Evolutionary conservation across 2,797 vertebrate genomes (phyloP).

Genomic region (Sebastes steindachneri): DNA sequence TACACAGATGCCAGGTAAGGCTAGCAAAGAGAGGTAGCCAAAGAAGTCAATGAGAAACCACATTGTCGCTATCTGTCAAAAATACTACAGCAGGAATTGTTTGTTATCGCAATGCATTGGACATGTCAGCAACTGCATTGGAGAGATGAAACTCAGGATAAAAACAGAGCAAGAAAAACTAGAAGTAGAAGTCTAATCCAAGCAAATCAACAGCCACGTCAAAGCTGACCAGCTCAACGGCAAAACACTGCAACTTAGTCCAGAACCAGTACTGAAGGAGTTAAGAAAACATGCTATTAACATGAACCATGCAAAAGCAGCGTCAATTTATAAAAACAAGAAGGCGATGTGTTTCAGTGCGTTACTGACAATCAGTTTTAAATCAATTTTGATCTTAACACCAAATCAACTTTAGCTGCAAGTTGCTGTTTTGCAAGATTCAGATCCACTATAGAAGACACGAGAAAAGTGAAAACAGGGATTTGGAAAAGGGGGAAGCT

Average conservation of each 20-base stretch:
- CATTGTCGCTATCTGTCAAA: constrained; percentile 84
- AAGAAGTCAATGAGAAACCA: constrained; percentile 89
- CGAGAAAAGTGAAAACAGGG: constrained; percentile 61
- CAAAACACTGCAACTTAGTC: constrained; percentile 74
- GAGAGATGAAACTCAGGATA: constrained; percentile 79
- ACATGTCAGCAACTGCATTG: constrained; percentile 85
- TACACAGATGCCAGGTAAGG: constrained; percentile 60
- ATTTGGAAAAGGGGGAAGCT: constrained; percentile 71
- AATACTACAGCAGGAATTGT: constrained; percentile 79
- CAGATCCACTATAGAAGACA: constrained; percentile 69
- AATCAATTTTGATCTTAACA: constrained; percentile 24
- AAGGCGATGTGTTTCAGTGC: not conserved
- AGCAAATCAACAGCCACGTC: constrained; percentile 77
- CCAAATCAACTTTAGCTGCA: constrained; percentile 36
- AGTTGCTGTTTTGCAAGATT: constrained; percentile 84
- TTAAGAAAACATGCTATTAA: constrained; percentile 85
- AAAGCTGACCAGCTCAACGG: constrained; percentile 67
- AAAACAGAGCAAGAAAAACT: constrained; percentile 80
- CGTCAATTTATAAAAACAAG: constrained; percentile 30
- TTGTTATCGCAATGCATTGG: constrained; percentile 87
- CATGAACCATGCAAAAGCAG: constrained; percentile 86
- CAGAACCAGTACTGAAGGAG: constrained; percentile 72
- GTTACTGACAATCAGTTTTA: constrained; percentile 9
- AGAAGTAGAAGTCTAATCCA: constrained; percentile 76
- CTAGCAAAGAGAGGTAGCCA: constrained; percentile 68